Percentiles rank a stretch among this genome's conserved stretches.
Conservation (phyloP, 2,888 invertebrate species). For the Ctena decussata region DNA sequence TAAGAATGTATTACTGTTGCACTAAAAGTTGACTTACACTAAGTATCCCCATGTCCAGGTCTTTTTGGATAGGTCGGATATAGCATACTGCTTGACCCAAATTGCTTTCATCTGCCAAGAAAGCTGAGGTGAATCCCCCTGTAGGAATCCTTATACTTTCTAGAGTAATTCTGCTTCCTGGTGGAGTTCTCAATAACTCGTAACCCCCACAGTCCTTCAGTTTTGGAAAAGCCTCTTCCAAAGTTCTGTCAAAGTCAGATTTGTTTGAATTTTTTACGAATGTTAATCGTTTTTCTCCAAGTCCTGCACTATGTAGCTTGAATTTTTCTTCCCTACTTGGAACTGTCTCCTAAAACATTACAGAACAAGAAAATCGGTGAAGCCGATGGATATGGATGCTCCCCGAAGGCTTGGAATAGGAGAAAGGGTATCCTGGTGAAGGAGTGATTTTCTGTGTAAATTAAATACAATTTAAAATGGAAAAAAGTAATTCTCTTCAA, state of each 20-base stretch:
- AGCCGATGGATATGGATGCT: no score
- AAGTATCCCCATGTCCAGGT: not conserved
- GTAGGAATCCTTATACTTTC: not conserved
- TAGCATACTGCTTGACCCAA: constrained; percentile 29
- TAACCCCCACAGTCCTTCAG: constrained; percentile 11
- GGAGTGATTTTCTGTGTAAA: no score
- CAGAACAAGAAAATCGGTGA: not conserved
- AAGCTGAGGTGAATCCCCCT: not conserved
- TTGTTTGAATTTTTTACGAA: not conserved
- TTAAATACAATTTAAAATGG: no score
- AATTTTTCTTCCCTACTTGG: constrained; percentile 34
- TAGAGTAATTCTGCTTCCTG: not conserved
- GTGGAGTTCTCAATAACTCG: constrained; percentile 5
- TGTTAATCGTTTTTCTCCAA: constrained; percentile 24
- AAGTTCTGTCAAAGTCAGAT: not conserved
- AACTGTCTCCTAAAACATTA: constrained; percentile 25
- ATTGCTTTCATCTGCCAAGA: constrained; percentile 25
- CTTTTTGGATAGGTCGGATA: constrained; percentile 24
- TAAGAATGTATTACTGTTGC: no score
- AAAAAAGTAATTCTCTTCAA: no score
- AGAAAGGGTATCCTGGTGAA: no score
- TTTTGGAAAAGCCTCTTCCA: constrained; percentile 18
- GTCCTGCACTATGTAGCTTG: constrained; percentile 13
- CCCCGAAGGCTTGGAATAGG: no score
- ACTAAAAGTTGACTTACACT: not conserved